Percentiles rank a stretch among this genome's conserved stretches.
These are phyloP conservation scores for Zygogramma bicolorata DNA, from an alignment of 2,888 invertebrate genomes.

Conservation along the genomic window DNA sequence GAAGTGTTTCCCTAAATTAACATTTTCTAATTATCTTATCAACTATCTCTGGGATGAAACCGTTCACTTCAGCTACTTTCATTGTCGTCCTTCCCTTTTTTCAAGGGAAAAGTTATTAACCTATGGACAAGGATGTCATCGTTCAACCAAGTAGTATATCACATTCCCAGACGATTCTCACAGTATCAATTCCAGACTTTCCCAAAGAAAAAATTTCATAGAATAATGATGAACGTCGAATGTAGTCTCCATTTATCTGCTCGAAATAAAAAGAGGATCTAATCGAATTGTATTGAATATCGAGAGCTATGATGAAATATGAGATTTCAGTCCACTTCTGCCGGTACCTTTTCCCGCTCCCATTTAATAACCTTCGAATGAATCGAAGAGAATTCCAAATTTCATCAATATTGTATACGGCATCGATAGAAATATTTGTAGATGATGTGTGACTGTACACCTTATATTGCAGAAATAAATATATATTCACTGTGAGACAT, in stretches of 20 bases:
- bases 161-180: no score
- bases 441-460: no score
- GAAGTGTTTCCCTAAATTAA: no score
- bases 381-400: neutral
- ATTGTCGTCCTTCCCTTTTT: no score
- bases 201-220: neutral
- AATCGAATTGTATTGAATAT: conserved; percentile 10
- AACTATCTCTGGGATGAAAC: no score
- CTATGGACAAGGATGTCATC: no score
- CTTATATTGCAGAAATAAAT: no score
- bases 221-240: neutral
- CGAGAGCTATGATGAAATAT: conserved; percentile 5
- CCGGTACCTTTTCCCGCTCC: neutral
- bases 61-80: no score
- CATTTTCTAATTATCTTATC: no score
- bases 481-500: no score
- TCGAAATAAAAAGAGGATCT: neutral
- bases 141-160: no score
- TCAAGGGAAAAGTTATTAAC: no score
- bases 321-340: neutral
- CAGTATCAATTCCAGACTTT: neutral
- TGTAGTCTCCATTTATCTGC: neutral
- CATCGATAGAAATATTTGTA: neutral
- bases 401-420: neutral
- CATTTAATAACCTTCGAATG: neutral